Base-by-base conservation (phyloP, 2,113 vertebrate genomes). In the Spea multiplicata region DNA sequence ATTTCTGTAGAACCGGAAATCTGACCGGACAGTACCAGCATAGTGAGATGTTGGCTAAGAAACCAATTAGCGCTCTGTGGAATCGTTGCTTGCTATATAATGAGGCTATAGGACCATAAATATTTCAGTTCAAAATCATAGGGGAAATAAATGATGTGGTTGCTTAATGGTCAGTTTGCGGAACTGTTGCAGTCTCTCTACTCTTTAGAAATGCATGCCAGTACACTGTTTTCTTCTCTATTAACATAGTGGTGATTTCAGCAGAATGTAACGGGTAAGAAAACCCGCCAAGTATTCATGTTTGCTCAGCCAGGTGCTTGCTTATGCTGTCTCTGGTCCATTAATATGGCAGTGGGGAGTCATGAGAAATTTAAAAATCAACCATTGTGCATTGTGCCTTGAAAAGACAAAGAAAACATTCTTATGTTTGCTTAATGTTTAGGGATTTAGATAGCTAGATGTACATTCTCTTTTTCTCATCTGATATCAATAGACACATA, bases 31-130 rank as follows among this genome's bases (percentile, higher is more conserved):
- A n/a, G 47, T 52, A 49, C 17, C 68, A 13, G 14, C 76, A 70
- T 49, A 16, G 46, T 16, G 57, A 61, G 3, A 44, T 14, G 30
- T 48, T 48, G 71, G 50, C 50, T 67, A 30, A 30, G 71, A 57
- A 73, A 67, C 77, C 71, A 80, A 80, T 80, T 80, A 80, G 70
- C 48, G 62, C 7, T 80, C 65, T 49, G 50, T 8, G 49, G 71
- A 49, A 73, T n/a, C 6, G 62, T 14, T 30, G 12, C 52, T 17
- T 14, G 45, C 50, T 9, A 46, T 61, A 47, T 80, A 80, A 80
- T 49, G 77, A 80, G 64, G 72, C 55, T 53, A 17, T 47, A 8
- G 44, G 46, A 67, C 44, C 71, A 80, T 80, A 12, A 80, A 80
- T 73, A 80, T 80, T 80, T 67, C 44, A 67, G 48, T 6, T n/a